Evolutionary conservation across 2,888 invertebrate species (phyloP).

Genomic region (Megastigmus dorsalis): DNA sequence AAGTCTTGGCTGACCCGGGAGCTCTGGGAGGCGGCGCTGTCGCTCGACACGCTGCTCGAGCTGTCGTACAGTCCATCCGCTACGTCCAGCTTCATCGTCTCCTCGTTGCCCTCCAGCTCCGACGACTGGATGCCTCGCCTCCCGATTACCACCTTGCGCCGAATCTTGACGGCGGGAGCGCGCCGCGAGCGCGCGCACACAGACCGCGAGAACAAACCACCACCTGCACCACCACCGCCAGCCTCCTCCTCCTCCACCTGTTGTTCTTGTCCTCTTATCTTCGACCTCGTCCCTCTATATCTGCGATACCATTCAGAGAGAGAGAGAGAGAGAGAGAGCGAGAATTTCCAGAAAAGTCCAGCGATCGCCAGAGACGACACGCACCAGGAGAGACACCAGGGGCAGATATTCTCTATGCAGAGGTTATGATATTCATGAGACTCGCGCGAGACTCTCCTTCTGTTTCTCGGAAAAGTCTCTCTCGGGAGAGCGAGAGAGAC

Average conservation of each 20-base stretch:
- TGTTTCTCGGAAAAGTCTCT: too few species aligned
- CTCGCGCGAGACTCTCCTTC: too few species aligned
- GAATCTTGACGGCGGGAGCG: background rate
- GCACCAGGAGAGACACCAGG: too few species aligned
- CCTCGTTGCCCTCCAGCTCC: constrained; percentile 31
- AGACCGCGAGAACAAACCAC: too few species aligned
- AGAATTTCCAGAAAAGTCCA: background rate
- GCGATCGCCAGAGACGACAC: too few species aligned
- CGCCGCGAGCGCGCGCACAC: background rate
- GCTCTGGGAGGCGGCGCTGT: constrained; percentile 77
- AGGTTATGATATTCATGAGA: too few species aligned
- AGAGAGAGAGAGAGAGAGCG: too few species aligned
- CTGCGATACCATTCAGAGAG: too few species aligned
- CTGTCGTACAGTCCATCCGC: constrained; percentile 79
- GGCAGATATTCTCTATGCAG: too few species aligned
- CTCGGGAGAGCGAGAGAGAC: too few species aligned
- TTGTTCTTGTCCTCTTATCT: background rate
- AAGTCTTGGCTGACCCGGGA: constrained; percentile 76
- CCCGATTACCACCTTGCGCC: background rate
- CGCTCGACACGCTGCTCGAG: constrained; percentile 79
- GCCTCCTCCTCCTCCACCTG: constrained; percentile 12
- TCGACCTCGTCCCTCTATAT: too few species aligned
- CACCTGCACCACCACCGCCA: too few species aligned
- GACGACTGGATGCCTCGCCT: background rate
- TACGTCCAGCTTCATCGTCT: constrained; percentile 78